Evolutionary conservation across 2,888 invertebrate species (phyloP).

Genomic region (Tipula unca): DNA sequence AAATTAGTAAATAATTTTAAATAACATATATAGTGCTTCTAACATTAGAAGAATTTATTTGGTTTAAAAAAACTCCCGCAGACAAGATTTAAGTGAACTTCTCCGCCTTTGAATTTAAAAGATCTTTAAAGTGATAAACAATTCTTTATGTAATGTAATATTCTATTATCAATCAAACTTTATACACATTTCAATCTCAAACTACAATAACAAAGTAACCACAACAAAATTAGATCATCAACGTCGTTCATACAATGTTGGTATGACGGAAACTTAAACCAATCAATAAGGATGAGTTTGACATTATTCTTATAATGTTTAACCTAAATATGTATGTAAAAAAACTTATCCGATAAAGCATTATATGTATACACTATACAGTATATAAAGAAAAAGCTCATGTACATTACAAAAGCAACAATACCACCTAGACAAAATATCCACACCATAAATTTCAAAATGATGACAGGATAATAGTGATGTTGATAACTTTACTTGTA

Average conservation of each 20-base stretch:
- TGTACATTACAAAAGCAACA: neutral
- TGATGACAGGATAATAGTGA: conserved; percentile 14
- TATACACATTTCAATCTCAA: too few species aligned
- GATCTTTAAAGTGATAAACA: too few species aligned
- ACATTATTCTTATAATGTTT: neutral
- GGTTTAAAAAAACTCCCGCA: too few species aligned
- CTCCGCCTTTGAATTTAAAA: too few species aligned
- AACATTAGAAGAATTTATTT: too few species aligned
- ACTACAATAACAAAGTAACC: neutral
- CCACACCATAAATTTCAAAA: neutral
- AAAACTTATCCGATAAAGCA: neutral
- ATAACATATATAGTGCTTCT: too few species aligned
- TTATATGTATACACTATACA: neutral
- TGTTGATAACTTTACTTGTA: neutral
- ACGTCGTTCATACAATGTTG: neutral
- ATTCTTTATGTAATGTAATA: too few species aligned
- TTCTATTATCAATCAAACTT: too few species aligned
- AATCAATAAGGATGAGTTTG: neutral
- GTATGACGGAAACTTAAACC: neutral
- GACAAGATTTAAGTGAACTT: too few species aligned
- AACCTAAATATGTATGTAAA: neutral
- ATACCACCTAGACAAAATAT: neutral
- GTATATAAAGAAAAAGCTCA: neutral
- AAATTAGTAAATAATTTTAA: too few species aligned
- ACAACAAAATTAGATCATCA: neutral